Base-by-base conservation (phyloP, 2,888 invertebrate genomes). In the Pheosia tremula region DNA sequence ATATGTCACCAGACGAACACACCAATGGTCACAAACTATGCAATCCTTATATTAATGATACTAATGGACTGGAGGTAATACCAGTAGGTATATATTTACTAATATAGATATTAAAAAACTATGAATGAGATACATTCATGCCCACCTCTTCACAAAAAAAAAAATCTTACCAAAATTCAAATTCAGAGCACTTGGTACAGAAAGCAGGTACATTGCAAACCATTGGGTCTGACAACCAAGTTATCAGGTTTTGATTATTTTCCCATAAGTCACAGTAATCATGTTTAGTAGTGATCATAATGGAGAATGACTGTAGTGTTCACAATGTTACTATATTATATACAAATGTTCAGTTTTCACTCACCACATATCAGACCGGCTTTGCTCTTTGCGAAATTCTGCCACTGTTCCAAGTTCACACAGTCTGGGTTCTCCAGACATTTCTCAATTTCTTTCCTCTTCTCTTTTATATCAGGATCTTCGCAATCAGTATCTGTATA, bases 361-460 rank as follows among this genome's bases (percentile, higher is more conserved):
- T 77, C 71, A 96, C 96, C 96, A 85, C 94, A 95, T 56, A 97
- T 95, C 68, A 97, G 88, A 11, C 97, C 97, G 75, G 95, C 95
- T 81, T 95, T 95, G 57, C 95, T 94, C 54, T 93, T 91, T 1
- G 97, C 96, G 72, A 96, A 94, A 66, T 86, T 77, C 78, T 94
- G 94, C 95, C 96, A 96, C 69, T 93, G 89, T 70, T 95, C 91
- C 66, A 95, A 78, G 61, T 84, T 85, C 8, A 91, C 86, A 24
- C 90, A 81, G 64, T 94, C 87, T 24, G 93, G 82, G 71, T 93
- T 87, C 56, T 84, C 80, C 56, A 96, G 82, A 61, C 95, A 94
- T 75, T 91, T 87, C 80, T 96, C 95, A 68, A 97, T 95, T 69
- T 91, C 84, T 67, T 90, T 85, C 61, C 95, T 92, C 84, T 97